A percentile compares a stretch with the other conserved stretches of the same genome.
These are phyloP conservation scores for Cyclophora punctaria DNA, from an alignment of 2,888 invertebrate species.

Conservation along the genomic window DNA sequence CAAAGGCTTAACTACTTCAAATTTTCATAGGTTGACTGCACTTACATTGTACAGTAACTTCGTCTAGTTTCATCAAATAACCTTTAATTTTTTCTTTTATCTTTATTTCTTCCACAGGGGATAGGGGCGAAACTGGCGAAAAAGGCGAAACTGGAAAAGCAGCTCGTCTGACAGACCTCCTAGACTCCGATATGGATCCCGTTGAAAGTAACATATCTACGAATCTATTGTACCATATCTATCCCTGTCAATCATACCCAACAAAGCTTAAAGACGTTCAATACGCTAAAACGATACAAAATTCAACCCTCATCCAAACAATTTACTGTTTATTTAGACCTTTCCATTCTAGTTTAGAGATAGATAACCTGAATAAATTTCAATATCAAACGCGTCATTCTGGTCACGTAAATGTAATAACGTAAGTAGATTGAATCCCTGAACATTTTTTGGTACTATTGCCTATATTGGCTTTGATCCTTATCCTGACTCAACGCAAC, in stretches of 20 bases:
- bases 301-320: conserved; percentile 21
- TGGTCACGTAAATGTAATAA: conserved; percentile 52
- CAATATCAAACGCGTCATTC: conserved; percentile 42
- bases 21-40: too few relatives aligned
- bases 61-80: too few relatives aligned
- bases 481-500: conserved; percentile 30
- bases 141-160: conserved; percentile 85
- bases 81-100: too few relatives aligned
- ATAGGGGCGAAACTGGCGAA: conserved; percentile 79
- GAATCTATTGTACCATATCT: conserved; percentile 9
- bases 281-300: conserved; percentile 10
- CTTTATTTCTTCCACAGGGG: conserved; percentile 54
- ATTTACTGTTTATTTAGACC: conserved; percentile 32
- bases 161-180: conserved; percentile 71
- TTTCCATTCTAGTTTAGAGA: conserved; percentile 25
- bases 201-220: conserved; percentile 50
- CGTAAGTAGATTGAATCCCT: conserved; percentile 55
- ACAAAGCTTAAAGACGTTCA: not conserved
- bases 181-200: conserved; percentile 36
- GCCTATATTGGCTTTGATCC: conserved; percentile 44
- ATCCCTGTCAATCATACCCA: not conserved
- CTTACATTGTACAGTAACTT: too few relatives aligned
- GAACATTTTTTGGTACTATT: conserved; percentile 49
- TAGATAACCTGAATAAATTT: conserved; percentile 42
- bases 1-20: too few relatives aligned